Conservation (phyloP, 2,888 invertebrate species). For the Pardosa pseudoannulata region DNA sequence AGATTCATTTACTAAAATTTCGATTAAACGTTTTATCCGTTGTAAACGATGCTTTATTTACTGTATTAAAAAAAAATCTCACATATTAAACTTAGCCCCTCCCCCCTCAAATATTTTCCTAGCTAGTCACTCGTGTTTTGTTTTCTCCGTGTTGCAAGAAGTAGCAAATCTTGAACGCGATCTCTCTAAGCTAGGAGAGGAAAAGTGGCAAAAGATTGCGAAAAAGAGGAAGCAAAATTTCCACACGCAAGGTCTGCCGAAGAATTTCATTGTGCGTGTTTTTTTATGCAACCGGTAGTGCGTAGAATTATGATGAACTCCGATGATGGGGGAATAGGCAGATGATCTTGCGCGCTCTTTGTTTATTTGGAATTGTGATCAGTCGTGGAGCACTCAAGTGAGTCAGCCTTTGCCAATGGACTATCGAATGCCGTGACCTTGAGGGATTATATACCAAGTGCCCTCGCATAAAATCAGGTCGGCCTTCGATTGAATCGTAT, state of each 20-base stretch:
- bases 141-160: too few species aligned
- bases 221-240: slow-evolving; percentile 10
- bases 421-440: slow-evolving; percentile 24
- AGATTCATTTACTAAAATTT: too few species aligned
- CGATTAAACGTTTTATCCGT: too few species aligned
- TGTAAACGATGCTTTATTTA: too few species aligned
- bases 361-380: slow-evolving; percentile 8
- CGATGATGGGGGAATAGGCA: neutral
- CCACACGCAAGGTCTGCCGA: neutral
- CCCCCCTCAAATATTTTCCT: too few species aligned
- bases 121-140: too few species aligned
- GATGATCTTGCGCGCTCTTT: slow-evolving; percentile 1
- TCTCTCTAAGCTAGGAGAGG: too few species aligned
- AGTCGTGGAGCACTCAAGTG: slow-evolving; percentile 19
- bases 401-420: slow-evolving; percentile 15
- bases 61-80: too few species aligned
- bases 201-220: neutral
- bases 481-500: too few species aligned
- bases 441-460: neutral
- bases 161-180: too few species aligned
- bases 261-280: slow-evolving; percentile 13
- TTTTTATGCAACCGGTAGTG: slow-evolving; percentile 8
- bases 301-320: slow-evolving; percentile 12
- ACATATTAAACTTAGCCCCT: too few species aligned
- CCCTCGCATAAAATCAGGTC: neutral